These are phyloP conservation scores for Anguilla anguilla DNA, from an alignment of 2,797 vertebrate genomes.

Conservation along the genomic window DNA sequence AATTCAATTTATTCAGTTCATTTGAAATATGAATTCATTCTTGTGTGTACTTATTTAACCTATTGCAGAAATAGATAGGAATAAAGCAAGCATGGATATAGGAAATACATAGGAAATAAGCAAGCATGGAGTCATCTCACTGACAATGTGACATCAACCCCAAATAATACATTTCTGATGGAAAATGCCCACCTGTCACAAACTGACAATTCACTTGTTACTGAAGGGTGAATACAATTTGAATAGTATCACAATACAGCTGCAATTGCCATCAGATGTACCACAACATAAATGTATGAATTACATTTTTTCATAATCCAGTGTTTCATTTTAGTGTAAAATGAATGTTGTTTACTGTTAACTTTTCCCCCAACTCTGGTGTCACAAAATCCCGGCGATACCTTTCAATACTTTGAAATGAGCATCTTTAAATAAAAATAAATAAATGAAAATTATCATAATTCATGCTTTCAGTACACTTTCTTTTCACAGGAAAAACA, in stretches of 20 bases:
- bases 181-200: not conserved
- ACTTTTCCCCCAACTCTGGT: not conserved
- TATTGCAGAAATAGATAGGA: not conserved
- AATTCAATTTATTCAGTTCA: not conserved
- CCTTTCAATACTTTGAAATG: too few species aligned
- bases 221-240: not conserved
- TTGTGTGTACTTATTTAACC: not conserved
- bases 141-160: too few species aligned
- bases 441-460: not conserved
- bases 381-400: too few species aligned
- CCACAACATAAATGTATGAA: not conserved
- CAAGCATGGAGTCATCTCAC: too few species aligned
- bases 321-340: not conserved
- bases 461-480: not conserved
- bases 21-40: not conserved
- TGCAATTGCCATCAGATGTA: not conserved
- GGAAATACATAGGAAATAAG: too few species aligned
- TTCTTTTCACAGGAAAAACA: not conserved
- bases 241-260: not conserved
- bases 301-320: not conserved
- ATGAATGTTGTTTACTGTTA: not conserved
- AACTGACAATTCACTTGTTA: not conserved
- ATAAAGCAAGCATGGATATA: not conserved
- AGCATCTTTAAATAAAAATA: too few species aligned
- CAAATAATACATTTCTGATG: not conserved